These are phyloP conservation scores for Helostoma temminkii DNA, from an alignment of 2,797 vertebrate species.

Conservation along the genomic window DNA sequence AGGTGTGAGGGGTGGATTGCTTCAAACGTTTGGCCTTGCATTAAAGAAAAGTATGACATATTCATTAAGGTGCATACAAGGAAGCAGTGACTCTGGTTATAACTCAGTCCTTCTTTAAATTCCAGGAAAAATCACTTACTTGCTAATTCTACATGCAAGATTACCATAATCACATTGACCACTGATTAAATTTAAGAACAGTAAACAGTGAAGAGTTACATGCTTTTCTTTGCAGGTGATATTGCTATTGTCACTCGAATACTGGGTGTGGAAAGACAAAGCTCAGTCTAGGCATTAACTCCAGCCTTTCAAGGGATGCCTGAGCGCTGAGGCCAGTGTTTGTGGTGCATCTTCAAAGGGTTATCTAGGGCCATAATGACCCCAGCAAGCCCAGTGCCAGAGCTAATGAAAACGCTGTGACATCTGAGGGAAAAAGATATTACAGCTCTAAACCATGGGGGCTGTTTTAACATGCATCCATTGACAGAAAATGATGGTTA, in stretches of 20 bases:
- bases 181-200: constrained; percentile 1
- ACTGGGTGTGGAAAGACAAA: constrained; percentile 40
- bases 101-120: background rate
- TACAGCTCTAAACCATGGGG: constrained; percentile 68
- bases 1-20: constrained; percentile 43
- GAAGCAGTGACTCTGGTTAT: background rate
- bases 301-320: constrained; percentile 47
- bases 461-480: constrained; percentile 70
- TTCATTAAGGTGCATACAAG: constrained; percentile 44
- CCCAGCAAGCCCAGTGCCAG: constrained; percentile 42
- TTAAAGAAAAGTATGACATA: constrained; percentile 63
- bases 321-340: constrained; percentile 38
- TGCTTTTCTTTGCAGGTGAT: constrained; percentile 18
- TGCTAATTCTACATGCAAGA: background rate
- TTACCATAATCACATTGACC: background rate
- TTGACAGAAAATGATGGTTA: constrained; percentile 78
- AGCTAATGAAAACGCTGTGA: constrained; percentile 80
- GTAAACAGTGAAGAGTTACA: background rate
- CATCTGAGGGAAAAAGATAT: constrained; percentile 67
- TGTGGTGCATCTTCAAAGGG: constrained; percentile 65
- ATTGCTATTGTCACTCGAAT: constrained; percentile 6
- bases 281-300: constrained; percentile 33
- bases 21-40: constrained; percentile 64
- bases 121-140: constrained; percentile 1
- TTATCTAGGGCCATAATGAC: constrained; percentile 63